Percentiles rank a stretch among this genome's conserved stretches.
Conservation (phyloP, 2,113 vertebrate species). For the Perccottus glenii region DNA sequence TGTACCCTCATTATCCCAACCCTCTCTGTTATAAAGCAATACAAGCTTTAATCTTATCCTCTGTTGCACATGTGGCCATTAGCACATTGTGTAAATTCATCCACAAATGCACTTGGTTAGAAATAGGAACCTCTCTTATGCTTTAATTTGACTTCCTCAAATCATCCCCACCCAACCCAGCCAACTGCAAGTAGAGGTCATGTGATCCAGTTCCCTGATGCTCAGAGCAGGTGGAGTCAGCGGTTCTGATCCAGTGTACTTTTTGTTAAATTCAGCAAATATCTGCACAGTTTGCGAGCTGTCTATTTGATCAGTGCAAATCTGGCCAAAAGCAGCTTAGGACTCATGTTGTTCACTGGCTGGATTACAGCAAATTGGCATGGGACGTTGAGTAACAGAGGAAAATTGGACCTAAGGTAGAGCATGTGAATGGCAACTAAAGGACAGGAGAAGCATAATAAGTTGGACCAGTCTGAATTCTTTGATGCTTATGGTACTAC, state of each 20-base stretch:
- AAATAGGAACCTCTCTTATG: slow-evolving; percentile 2
- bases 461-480: no score
- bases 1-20: background rate
- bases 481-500: no score
- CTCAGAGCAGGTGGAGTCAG: slow-evolving; percentile 26
- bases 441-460: no score
- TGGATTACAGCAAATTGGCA: no score
- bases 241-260: background rate
- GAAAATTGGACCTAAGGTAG: background rate
- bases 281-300: background rate
- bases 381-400: background rate
- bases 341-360: background rate
- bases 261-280: slow-evolving; percentile 10
- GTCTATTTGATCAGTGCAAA: background rate
- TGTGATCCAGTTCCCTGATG: slow-evolving; percentile 35
- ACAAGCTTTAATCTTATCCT: slow-evolving; percentile 13
- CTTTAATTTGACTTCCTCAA: slow-evolving; percentile 28
- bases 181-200: slow-evolving; percentile 22
- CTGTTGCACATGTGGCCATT: background rate
- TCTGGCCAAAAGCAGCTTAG: background rate
- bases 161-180: slow-evolving; percentile 23
- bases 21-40: background rate
- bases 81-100: slow-evolving; percentile 1
- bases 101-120: background rate
- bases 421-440: no score